Percentiles rank a stretch among this genome's conserved stretches.
Conservation (phyloP, 2,888 invertebrate species). For the Catocala sponsa region DNA sequence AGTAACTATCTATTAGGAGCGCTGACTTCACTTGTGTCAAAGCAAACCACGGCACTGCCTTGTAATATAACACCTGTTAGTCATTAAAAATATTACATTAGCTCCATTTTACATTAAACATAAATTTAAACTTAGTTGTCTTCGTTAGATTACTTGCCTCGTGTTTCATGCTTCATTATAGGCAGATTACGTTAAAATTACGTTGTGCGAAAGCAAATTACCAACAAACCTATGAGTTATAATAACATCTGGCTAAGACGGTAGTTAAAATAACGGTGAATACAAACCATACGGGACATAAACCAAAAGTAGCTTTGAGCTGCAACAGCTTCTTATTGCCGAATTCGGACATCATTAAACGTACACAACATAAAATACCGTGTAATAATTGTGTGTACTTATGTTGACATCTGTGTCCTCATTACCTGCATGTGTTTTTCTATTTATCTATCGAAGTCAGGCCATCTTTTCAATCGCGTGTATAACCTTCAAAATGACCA, state of each 20-base stretch:
- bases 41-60: constrained; percentile 50
- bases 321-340: constrained; percentile 58
- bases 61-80: constrained; percentile 7
- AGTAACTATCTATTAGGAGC: constrained; percentile 50
- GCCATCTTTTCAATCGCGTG: constrained; percentile 34
- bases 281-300: constrained; percentile 72
- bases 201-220: constrained; percentile 42
- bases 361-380: constrained; percentile 16
- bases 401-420: constrained; percentile 59
- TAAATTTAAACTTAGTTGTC: constrained; percentile 30
- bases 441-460: constrained; percentile 39
- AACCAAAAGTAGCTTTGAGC: constrained; percentile 70
- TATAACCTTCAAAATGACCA: constrained; percentile 58
- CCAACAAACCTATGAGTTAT: constrained; percentile 45
- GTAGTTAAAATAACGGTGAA: constrained; percentile 79
- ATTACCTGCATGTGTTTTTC: constrained; percentile 48
- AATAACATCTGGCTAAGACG: constrained; percentile 54
- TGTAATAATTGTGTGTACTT: constrained; percentile 34
- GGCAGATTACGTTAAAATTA: constrained; percentile 28
- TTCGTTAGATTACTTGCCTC: constrained; percentile 15
- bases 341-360: constrained; percentile 44
- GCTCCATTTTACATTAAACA: constrained; percentile 6
- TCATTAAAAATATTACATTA: constrained; percentile 12
- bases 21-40: constrained; percentile 63
- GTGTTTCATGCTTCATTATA: constrained; percentile 20